Evolutionary conservation across 2,113 vertebrate genomes (phyloP).

Genomic region (Glaucidium brasilianum): DNA sequence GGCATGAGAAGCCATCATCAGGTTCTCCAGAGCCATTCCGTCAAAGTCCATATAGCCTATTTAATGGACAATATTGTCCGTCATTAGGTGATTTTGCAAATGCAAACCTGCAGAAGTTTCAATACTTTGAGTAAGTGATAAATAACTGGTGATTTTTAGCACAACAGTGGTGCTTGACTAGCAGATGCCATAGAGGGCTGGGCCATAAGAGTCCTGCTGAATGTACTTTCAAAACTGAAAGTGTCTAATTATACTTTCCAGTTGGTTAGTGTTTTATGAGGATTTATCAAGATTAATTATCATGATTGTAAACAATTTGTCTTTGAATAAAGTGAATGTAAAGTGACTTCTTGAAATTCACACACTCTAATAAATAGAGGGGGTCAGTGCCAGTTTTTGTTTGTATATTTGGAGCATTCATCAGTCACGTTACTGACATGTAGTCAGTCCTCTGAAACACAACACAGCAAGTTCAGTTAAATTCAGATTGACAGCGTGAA

Average conservation of each 20-base stretch:
- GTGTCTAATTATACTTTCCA: slow-evolving; percentile 3
- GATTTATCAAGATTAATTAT: slow-evolving; percentile 39
- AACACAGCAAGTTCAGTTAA: slow-evolving; percentile 58
- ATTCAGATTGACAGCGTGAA: slow-evolving; percentile 67
- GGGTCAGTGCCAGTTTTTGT: slow-evolving; percentile 17
- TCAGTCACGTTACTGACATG: slow-evolving; percentile 44
- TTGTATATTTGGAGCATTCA: slow-evolving; percentile 26
- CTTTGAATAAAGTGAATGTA: background rate
- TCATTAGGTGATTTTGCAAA: background rate
- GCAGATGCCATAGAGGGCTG: background rate
- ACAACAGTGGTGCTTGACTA: background rate
- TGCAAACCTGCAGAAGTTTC: background rate
- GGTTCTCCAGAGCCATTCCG: background rate
- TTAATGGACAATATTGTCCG: background rate
- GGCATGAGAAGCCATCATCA: background rate
- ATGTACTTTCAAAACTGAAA: background rate
- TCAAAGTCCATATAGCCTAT: background rate
- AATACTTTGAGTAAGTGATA: background rate
- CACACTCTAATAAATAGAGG: slow-evolving; percentile 10
- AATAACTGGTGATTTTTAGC: background rate
- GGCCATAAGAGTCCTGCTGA: background rate
- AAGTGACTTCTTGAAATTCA: slow-evolving; percentile 32
- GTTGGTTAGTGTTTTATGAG: slow-evolving; percentile 1
- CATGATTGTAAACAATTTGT: slow-evolving; percentile 42
- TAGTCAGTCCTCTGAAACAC: slow-evolving; percentile 64